Conservation (phyloP, 2,797 vertebrate genomes). For the Bothrops alternatus region DNA sequence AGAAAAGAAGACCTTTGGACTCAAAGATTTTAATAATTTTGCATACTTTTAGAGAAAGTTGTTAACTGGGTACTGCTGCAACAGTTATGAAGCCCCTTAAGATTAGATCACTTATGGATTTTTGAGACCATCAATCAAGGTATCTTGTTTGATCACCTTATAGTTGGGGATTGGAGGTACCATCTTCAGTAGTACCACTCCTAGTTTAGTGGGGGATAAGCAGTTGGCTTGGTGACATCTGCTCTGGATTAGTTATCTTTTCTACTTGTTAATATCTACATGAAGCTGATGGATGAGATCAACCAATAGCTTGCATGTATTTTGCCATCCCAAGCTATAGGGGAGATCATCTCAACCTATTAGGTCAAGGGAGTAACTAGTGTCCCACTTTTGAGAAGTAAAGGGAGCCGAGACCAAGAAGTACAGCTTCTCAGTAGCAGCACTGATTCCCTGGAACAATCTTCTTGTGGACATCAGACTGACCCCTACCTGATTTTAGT, state of each 20-base stretch:
- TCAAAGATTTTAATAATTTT: not conserved
- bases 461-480: not conserved
- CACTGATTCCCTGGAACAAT: not conserved
- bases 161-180: not conserved
- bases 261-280: not conserved
- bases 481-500: not conserved
- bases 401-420: not conserved
- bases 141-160: not conserved
- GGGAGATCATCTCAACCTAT: not conserved
- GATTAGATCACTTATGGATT: not conserved
- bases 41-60: not conserved
- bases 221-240: not conserved
- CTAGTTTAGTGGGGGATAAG: not conserved
- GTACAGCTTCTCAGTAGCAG: not conserved
- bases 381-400: not conserved
- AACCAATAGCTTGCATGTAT: not conserved
- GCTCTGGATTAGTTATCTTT: not conserved
- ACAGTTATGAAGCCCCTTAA: not conserved
- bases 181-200: not conserved
- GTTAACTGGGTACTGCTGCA: not conserved
- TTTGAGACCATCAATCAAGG: not conserved
- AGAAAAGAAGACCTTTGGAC: not conserved
- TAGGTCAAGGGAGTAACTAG: not conserved
- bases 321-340: not conserved
- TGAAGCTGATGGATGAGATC: not conserved